Base-by-base conservation (phyloP, 2,888 invertebrate species). In the Eupithecia dodoneata region DNA sequence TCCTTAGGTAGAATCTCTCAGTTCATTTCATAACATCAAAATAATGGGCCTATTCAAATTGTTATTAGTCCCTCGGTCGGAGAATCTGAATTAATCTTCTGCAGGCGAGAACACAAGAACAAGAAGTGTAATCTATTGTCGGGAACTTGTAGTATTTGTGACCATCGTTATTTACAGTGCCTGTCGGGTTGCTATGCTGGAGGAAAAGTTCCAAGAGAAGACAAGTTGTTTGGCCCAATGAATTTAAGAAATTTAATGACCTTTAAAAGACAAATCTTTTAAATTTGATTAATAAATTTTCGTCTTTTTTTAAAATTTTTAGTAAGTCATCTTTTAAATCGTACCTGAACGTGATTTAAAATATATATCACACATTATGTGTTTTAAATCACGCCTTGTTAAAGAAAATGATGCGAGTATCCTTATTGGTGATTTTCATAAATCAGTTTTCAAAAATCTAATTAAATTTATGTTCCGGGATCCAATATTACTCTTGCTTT, bases 71-170 rank as follows among this genome's bases (percentile, higher is more conserved):
- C 81, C 81, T 79, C 76, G 81, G 81, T 77, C 73, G 78, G 80
- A 76, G 78, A 85, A 84, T 84, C 82, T 81, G 86, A 83, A 87
- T 86, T 86, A 87, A 87, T 87, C 85, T 84, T 82, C 82, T 78
- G 79, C 83, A 85, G 84, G 82, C 85, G 83, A 79, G 83, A 82
- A 83, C 85, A 86, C 86, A 83, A 86, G 81, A 86, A 83, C 85
- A 86, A 85, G 86, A 87, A 87, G 80, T 83, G 82, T 87, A 86
- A 86, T 87, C 86, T 85, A 85, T 87, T 83, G 83, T 80, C 79
- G 72, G 72, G 72, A 65, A 81, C 80, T 82, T 81, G 81, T 81
- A 79, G 81, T 81, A 81, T 81, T 81, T 81, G 74, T 76, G 79
- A 80, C 80, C 76, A 81, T 76, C 80, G 81, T 79, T 76, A 75